A percentile compares a stretch with the other conserved stretches of the same genome.
phyloP scores from a whole-genome alignment of 2,113 vertebrate genomes.

The Syngnathoides biaculeatus region DNA sequence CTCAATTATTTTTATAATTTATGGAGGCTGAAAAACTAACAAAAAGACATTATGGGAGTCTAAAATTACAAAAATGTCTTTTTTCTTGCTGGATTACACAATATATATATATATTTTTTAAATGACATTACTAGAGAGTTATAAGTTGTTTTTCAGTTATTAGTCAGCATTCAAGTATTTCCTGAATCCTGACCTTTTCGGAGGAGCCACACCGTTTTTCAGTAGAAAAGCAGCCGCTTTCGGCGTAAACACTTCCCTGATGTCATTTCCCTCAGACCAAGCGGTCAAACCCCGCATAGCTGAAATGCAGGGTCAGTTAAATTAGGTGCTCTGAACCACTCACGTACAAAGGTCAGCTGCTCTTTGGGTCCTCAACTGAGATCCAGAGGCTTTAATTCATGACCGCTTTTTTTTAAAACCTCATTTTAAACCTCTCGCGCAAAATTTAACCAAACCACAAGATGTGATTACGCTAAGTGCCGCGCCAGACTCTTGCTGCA shows the following conservation, averaged over 20 bases:
- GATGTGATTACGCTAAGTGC: not conserved
- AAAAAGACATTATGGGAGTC: too few species aligned
- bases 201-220: not conserved
- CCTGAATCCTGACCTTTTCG: not conserved
- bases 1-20: too few species aligned
- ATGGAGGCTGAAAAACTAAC: too few species aligned
- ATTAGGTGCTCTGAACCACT: constrained; percentile 29
- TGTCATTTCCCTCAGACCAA: constrained; percentile 8
- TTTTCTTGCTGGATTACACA: too few species aligned
- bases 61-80: too few species aligned
- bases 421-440: not conserved
- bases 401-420: constrained; percentile 12
- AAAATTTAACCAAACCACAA: constrained; percentile 4
- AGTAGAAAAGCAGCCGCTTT: not conserved
- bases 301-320: constrained; percentile 61
- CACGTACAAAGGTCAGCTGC: constrained; percentile 58
- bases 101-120: too few species aligned
- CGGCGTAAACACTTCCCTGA: not conserved
- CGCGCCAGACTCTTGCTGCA: constrained; percentile 30
- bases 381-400: constrained; percentile 47
- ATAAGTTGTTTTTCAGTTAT: too few species aligned
- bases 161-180: too few species aligned
- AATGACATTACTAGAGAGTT: too few species aligned
- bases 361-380: constrained; percentile 45
- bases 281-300: constrained; percentile 23